Evolutionary conservation across 1,140 invertebrate genomes (phyloP), one percentile per base, ranked within the genome.

Genomic region (Branchinecta lynchi): DNA sequence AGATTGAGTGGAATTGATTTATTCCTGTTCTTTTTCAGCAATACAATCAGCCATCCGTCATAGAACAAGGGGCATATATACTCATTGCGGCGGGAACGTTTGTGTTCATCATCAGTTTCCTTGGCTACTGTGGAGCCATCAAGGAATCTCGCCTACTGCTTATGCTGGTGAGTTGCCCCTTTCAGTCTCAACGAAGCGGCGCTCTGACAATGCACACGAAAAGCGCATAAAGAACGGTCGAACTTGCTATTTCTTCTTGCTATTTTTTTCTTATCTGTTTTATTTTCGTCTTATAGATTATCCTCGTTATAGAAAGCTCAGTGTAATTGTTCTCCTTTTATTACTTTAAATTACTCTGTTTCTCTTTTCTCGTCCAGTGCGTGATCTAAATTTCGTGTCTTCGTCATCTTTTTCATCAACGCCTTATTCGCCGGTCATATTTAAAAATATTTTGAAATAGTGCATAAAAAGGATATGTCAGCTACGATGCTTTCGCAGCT

Each of bases 61-160:
- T 78, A 68, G 76, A 77, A 51, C 82, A 86, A 76, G 82, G 84
- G 68, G 82, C 85, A 21, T 88, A 87, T 76, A 82, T 90, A 51
- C 79, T 92, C 60, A 89, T 93, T 71, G 83, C 84, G n/a, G 84
- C 87, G 68, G 90, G 90, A 66, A 84, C 85, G 32, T 81, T 90
- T 72, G 86, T 92, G 74, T 91, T 92, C 78, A 79, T 92, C 68
- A 82, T 92, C 72, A 89, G 88, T 69, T 91, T 92, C 79, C 78
- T 92, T 46, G 90, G 90, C 45, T 93, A 90, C 75, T 90, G 90
- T 76, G 90, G 90, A 51, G 89, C 90, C 9, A 83, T 91, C 75
- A 84, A 87, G 76, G 89, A 92, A 77, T 90, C 86, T 69, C 83
- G 86, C 73, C 88, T 88, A 77, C 83, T 92, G 76, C 82, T 93